Evolutionary conservation across 1,140 invertebrate genomes (phyloP).

Genomic region (Odontomachus brunneus): DNA sequence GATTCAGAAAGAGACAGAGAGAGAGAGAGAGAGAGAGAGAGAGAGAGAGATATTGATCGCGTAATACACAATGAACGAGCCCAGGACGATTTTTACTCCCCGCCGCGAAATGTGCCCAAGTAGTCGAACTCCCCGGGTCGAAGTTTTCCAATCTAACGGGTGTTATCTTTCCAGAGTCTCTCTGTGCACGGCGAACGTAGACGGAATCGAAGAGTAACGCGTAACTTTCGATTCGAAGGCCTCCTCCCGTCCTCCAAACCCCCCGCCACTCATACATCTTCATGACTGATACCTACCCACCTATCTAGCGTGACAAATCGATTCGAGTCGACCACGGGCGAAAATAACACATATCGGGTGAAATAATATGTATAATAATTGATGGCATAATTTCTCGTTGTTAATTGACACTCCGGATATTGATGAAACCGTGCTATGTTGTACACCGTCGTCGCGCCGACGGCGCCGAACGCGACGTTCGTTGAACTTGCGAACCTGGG

Average conservation of each 20-base stretch:
- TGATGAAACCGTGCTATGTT: not conserved
- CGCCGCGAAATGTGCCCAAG: not conserved
- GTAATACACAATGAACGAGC: constrained; percentile 27
- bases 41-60: not conserved
- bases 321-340: no score
- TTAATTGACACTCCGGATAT: constrained; percentile 14
- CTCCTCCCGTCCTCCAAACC: no score
- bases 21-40: not conserved
- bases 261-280: constrained; percentile 1
- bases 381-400: not conserved
- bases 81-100: constrained; percentile 32
- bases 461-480: no score
- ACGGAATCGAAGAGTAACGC: constrained; percentile 38
- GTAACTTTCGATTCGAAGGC: constrained; percentile 33
- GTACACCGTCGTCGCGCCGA: no score
- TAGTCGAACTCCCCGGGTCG: not conserved
- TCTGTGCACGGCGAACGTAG: constrained; percentile 13
- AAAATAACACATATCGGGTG: constrained; percentile 9
- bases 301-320: constrained; percentile 7
- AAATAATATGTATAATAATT: not conserved
- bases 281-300: not conserved
- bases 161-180: constrained; percentile 48
- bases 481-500: no score
- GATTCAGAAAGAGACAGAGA: not conserved
- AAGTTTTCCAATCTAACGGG: constrained; percentile 58